Percentiles rank a stretch among this genome's conserved stretches.
phyloP scores from a whole-genome alignment of 2,113 vertebrate species.

The Pristiophorus japonicus region DNA sequence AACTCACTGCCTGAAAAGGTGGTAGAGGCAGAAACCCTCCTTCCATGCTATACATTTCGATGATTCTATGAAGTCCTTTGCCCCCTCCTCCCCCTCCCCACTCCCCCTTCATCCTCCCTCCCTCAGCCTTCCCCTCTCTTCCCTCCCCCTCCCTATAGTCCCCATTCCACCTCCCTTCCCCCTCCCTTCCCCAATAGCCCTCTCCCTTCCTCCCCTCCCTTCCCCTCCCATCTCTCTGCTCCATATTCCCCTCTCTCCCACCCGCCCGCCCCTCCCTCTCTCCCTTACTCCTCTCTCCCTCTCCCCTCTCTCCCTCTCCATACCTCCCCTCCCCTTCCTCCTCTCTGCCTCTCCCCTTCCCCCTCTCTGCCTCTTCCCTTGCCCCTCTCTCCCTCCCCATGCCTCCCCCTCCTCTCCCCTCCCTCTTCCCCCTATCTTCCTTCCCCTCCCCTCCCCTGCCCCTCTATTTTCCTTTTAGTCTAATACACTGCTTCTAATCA shows the following conservation, averaged over 20 bases:
- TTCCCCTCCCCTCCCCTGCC: neutral
- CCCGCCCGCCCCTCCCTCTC: no score
- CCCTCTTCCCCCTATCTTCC: neutral
- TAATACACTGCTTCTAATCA: no score
- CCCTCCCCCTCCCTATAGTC: no score
- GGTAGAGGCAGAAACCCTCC: no score
- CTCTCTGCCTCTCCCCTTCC: neutral
- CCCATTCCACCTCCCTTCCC: no score
- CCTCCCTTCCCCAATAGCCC: neutral
- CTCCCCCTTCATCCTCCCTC: neutral
- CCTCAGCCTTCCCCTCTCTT: no score
- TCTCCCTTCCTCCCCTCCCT: neutral
- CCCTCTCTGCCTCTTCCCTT: neutral
- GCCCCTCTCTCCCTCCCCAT: neutral
- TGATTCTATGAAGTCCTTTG: no score
- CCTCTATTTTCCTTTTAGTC: no score
- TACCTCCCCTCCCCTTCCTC: neutral
- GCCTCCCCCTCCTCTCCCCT: neutral
- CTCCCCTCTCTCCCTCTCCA: neutral
- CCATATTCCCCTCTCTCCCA: neutral
- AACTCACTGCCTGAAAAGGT: no score
- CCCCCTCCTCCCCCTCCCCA: neutral
- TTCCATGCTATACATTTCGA: no score
- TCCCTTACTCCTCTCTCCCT: no score
- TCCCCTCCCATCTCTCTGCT: neutral